phyloP scores from a whole-genome alignment of 2,113 vertebrate genomes.

The Paratilapia polleni region DNA sequence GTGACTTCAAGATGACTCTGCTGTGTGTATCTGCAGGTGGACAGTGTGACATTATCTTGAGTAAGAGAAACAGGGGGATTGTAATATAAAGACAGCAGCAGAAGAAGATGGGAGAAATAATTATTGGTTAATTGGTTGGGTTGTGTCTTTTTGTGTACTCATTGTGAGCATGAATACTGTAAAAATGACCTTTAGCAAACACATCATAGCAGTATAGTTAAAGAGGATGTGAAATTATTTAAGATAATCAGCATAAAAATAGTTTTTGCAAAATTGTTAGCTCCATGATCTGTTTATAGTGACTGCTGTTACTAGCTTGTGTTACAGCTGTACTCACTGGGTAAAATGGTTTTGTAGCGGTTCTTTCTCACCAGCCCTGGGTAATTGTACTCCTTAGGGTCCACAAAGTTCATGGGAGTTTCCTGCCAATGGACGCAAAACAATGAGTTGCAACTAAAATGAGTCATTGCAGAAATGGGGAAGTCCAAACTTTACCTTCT shows the following conservation, averaged over 20 bases:
- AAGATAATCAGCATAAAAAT: neutral
- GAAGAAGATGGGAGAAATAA: no score
- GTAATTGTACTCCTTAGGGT: slow-evolving; percentile 97
- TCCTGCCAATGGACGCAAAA: slow-evolving; percentile 83
- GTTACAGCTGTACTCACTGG: slow-evolving; percentile 86
- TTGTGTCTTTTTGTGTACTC: neutral
- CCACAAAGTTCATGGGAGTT: slow-evolving; percentile 99
- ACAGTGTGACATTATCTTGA: slow-evolving; percentile 16
- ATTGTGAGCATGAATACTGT: accelerated
- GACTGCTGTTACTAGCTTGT: neutral
- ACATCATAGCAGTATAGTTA: neutral
- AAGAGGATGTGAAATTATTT: slow-evolving; percentile 2
- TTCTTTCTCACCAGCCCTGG: slow-evolving; percentile 98
- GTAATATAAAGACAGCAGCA: neutral
- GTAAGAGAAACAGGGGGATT: neutral
- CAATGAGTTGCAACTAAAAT: slow-evolving; percentile 36
- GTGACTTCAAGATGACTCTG: slow-evolving; percentile 93
- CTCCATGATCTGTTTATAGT: neutral
- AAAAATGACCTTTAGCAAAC: neutral
- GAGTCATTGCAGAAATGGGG: slow-evolving; percentile 6
- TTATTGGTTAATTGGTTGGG: no score
- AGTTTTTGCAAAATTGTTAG: neutral
- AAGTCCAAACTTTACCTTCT: neutral
- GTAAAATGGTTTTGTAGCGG: slow-evolving; percentile 98
- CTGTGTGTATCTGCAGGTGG: slow-evolving; percentile 92